Conservation (phyloP, 2,888 invertebrate species). For the Caradrina clavipalpis region DNA sequence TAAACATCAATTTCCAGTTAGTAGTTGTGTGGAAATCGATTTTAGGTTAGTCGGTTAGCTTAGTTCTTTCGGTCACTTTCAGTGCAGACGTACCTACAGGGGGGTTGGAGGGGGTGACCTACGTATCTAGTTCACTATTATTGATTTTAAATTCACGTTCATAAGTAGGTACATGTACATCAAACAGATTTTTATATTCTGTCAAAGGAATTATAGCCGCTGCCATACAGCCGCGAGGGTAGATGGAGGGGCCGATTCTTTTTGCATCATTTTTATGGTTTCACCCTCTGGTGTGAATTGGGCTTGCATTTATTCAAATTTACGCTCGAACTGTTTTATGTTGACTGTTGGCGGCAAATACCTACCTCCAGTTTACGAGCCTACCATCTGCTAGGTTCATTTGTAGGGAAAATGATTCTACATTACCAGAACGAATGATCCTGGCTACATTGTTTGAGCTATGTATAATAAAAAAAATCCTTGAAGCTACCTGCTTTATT, state of each 20-base stretch:
- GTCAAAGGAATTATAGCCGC: constrained; percentile 13
- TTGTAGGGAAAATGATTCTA: constrained; percentile 29
- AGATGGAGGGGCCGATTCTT: constrained; percentile 60
- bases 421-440: constrained; percentile 21
- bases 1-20: constrained; percentile 46
- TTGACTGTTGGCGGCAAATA: constrained; percentile 51
- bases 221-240: constrained; percentile 13
- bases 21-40: constrained; percentile 18
- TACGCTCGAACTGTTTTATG: constrained; percentile 54
- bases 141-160: constrained; percentile 34
- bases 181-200: constrained; percentile 28
- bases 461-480: background rate
- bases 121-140: constrained; percentile 13
- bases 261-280: constrained; percentile 79
- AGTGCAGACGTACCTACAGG: constrained; percentile 34
- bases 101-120: constrained; percentile 19
- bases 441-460: constrained; percentile 13
- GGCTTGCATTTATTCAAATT: constrained; percentile 60
- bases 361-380: constrained; percentile 55
- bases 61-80: constrained; percentile 17
- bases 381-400: constrained; percentile 49
- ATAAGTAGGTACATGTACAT: constrained; percentile 25
- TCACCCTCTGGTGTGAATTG: constrained; percentile 73
- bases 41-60: constrained; percentile 6
- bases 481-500: background rate